These are phyloP conservation scores for Cephus runcator DNA, from an alignment of 2,888 invertebrate species.

Conservation along the genomic window DNA sequence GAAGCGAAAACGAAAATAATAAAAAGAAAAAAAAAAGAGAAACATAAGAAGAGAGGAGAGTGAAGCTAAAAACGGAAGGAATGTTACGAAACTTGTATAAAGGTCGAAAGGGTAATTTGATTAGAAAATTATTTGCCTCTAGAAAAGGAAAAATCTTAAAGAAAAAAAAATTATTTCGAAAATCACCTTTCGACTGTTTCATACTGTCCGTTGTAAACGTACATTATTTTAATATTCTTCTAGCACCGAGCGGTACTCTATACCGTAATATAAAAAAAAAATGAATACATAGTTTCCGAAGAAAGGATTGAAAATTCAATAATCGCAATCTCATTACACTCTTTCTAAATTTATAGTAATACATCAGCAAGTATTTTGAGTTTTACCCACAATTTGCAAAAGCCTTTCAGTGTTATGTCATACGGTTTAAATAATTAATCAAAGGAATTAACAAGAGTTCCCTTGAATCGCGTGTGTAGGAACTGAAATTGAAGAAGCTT, in stretches of 20 bases:
- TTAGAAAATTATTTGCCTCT: constrained; percentile 4
- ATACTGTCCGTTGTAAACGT: background rate
- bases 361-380: background rate
- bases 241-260: background rate
- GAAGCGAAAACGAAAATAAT: constrained; percentile 9
- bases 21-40: constrained; percentile 20
- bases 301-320: background rate
- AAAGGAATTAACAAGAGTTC: background rate
- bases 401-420: background rate
- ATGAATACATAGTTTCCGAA: background rate
- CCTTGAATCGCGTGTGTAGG: constrained; percentile 20
- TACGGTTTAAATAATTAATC: background rate
- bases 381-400: background rate
- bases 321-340: background rate
- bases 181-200: background rate
- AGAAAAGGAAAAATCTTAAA: constrained; percentile 15
- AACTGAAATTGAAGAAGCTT: constrained; percentile 31
- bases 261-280: background rate
- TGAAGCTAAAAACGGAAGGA: background rate
- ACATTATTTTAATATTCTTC: background rate
- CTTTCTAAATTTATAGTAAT: background rate
- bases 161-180: constrained; percentile 15
- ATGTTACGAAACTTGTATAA: background rate
- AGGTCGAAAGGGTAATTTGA: background rate
- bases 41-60: constrained; percentile 12